Evolutionary conservation across 1,140 invertebrate genomes (phyloP), one percentile per base, ranked within the genome.

Genomic region (Lepidurus couesii): DNA sequence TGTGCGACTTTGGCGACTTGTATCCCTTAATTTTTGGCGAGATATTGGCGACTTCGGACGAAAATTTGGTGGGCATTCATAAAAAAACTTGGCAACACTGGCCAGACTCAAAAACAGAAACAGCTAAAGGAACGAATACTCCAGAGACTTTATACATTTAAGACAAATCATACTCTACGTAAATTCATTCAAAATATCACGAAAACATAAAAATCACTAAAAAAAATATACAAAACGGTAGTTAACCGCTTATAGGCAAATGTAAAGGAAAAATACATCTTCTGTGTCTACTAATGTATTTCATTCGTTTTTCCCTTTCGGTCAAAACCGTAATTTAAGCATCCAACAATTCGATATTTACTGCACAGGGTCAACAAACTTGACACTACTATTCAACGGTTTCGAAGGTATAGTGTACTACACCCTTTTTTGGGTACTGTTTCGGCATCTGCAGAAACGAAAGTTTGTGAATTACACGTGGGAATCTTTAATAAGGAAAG

Each of bases 371-470:
- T 77, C 10, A 65, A 47, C 44, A 77, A 21, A 24, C 26, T 16
- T 9, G 16, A 74, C 13, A 43, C 3, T 24, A 44, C 75, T 80
- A 81, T 24, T 83, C 81, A 8, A 53, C 75, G 42, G 83, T 79
- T 79, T 84, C 83, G 80, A 83, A 84, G 26, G 82, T 81, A 47
- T 84, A 84, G 76, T 83, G 82, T 11, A 76, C 77, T 21, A 65
- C 77, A 26, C 83, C 83, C 8, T 76, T 2, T n/a, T 78, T 42
- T n/a, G 79, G 79, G 74, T 45, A 81, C 44, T 84, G 83, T 43
- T 83, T 82, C n/a, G 81, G 80, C 74, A 81, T 80, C 81, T 82
- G 73, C 3, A 83, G 75, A 53, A 78, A 42, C 9, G 74, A 42
- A 42, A 43, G 3, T 10, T 13, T 21, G 21, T 53, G n/a, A 34